These are phyloP conservation scores for Pyrgus malvae DNA, from an alignment of 2,888 invertebrate species.

Conservation along the genomic window DNA sequence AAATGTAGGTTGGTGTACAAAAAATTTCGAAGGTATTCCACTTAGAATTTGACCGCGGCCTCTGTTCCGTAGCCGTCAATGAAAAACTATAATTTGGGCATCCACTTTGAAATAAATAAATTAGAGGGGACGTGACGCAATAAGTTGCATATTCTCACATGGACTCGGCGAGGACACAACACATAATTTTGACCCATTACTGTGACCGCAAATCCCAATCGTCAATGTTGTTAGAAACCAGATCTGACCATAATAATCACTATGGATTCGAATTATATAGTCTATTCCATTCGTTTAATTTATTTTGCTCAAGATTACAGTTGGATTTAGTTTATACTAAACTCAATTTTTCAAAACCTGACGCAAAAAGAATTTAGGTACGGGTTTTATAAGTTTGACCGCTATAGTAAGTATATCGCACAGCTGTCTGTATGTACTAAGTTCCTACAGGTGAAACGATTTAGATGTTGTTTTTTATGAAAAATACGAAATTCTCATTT, in stretches of 20 bases:
- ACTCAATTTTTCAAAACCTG: no score
- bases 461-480: no score
- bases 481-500: no score
- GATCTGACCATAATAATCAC: neutral
- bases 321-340: no score
- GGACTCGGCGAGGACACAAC: conserved; percentile 68
- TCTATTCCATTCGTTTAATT: no score
- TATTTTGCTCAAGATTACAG: no score
- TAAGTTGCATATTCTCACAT: conserved; percentile 70
- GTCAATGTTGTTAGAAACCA: conserved; percentile 47
- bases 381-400: no score
- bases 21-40: conserved; percentile 35
- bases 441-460: no score
- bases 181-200: conserved; percentile 76
- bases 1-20: conserved; percentile 27
- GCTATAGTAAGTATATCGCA: no score
- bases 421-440: no score
- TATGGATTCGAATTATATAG: no score
- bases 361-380: no score
- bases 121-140: conserved; percentile 71
- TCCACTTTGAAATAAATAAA: conserved; percentile 67
- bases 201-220: conserved; percentile 64
- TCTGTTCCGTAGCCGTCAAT: conserved; percentile 47
- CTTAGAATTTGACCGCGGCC: conserved; percentile 44
- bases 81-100: conserved; percentile 75